Percentiles rank a stretch among this genome's conserved stretches.
phyloP scores from a whole-genome alignment of 2,888 invertebrate species.

The Emesis russula region DNA sequence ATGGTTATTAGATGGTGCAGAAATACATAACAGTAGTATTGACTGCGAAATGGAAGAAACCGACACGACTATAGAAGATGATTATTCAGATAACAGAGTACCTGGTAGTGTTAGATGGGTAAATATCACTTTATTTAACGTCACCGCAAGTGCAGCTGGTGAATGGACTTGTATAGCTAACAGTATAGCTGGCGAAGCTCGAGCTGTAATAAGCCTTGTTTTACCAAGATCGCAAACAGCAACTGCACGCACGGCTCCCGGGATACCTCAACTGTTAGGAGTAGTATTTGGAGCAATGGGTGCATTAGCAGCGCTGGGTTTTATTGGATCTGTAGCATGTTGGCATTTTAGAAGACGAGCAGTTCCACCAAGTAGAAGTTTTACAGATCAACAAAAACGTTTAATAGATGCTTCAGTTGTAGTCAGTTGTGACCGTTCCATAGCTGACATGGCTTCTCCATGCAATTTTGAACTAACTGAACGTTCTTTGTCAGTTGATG shows the following conservation, averaged over 20 bases:
- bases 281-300: slow-evolving; percentile 98
- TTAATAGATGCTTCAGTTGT: slow-evolving; percentile 98
- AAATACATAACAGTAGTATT: slow-evolving; percentile 94
- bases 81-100: slow-evolving; percentile 93
- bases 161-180: slow-evolving; percentile 98
- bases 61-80: slow-evolving; percentile 93
- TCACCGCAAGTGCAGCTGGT: slow-evolving; percentile 98
- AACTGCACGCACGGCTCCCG: slow-evolving; percentile 98
- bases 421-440: slow-evolving; percentile 97
- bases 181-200: slow-evolving; percentile 97
- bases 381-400: slow-evolving; percentile 99
- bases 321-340: slow-evolving; percentile 95
- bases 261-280: slow-evolving; percentile 97
- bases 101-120: slow-evolving; percentile 97
- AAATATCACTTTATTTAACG: slow-evolving; percentile 98
- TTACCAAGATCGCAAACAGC: slow-evolving; percentile 97
- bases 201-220: slow-evolving; percentile 96
- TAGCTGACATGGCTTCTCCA: slow-evolving; percentile 96
- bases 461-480: slow-evolving; percentile 95
- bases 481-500: slow-evolving; percentile 92
- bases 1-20: slow-evolving; percentile 98
- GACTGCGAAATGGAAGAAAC: slow-evolving; percentile 95
- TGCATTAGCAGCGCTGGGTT: slow-evolving; percentile 97
- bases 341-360: slow-evolving; percentile 98
- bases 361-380: slow-evolving; percentile 97